Percentiles rank a stretch among this genome's conserved stretches.
Evolutionary conservation across 2,113 vertebrate species (phyloP).

Genomic region (Apteryx owenii): DNA sequence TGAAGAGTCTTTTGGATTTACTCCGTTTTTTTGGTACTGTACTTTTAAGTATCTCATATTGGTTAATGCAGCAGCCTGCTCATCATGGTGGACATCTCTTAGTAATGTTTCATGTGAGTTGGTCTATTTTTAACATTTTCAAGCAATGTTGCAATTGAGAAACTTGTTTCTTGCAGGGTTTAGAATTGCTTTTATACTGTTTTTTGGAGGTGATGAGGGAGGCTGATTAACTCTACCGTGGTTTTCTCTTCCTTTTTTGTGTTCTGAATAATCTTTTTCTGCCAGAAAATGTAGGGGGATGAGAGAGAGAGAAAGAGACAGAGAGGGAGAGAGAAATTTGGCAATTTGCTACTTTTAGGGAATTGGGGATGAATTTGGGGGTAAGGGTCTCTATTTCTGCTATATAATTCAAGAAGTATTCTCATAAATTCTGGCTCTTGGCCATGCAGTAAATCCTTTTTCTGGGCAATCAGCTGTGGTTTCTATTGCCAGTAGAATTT

Average conservation of each 20-base stretch:
- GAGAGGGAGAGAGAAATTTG: background rate
- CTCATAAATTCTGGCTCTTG: slow-evolving; percentile 57
- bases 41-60: background rate
- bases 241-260: slow-evolving; percentile 17
- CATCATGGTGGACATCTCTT: background rate
- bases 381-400: background rate
- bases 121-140: slow-evolving; percentile 29
- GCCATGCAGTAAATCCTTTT: slow-evolving; percentile 27
- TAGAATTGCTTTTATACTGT: slow-evolving; percentile 32
- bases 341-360: background rate
- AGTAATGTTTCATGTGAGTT: background rate
- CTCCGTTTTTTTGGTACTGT: background rate
- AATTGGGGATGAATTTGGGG: background rate
- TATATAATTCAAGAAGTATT: slow-evolving; percentile 41
- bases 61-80: background rate
- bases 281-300: background rate
- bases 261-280: background rate
- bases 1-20: background rate
- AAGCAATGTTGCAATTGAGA: background rate
- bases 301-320: background rate
- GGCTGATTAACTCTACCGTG: background rate
- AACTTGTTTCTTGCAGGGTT: background rate
- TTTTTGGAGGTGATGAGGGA: background rate
- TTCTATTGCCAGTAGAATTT: slow-evolving; percentile 10
- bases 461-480: slow-evolving; percentile 47